Evolutionary conservation across 2,888 invertebrate genomes (phyloP), one percentile per base, ranked within the genome.

Genomic region (Agelastica alni): DNA sequence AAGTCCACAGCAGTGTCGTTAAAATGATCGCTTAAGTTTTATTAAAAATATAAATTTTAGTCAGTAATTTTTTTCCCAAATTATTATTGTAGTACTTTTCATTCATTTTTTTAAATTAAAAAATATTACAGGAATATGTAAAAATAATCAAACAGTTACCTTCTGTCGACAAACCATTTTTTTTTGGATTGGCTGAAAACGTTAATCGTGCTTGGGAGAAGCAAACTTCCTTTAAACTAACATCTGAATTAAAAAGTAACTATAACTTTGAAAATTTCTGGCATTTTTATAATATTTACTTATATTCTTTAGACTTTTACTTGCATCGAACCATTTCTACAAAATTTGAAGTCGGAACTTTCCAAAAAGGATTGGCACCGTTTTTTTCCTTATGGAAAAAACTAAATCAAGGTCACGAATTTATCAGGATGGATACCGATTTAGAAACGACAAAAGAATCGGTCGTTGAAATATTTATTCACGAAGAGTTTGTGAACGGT

Each of bases 121-220:
- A 12, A n/a, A 12, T 59, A 44, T 72, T 74, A 9, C 75, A 90
- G 85, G 89, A 89, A 44, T 87, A 87, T 66, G 66, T 85, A 2
- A 79, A 82, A 5, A 77, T 83, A 1, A 81, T 93, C 51, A 84
- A 85, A 44, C 80, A 80, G 18, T 75, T 93, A 36, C 85, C 90
- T 0, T 87, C 88, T 57, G 80, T 81, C 45, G 93, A 95, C 72
- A 78, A 83, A 9, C 90, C 94, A 0, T 79, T 83, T 4, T 83
- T 88, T 66, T 89, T 95, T 68, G 92, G 93, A 2, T 78, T 96
- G 41, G 91, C 96, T 0, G 87, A 87, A 45, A 96, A 96, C 73
- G 91, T 95, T 54, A 87, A 92, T 60, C 80, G 88, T 45, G 88
- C 92, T 5, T 90, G 91, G 84, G 93, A 95, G 74, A 83, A 63